Evolutionary conservation across 2,888 invertebrate genomes (phyloP).

Genomic region (Carcina quercana): DNA sequence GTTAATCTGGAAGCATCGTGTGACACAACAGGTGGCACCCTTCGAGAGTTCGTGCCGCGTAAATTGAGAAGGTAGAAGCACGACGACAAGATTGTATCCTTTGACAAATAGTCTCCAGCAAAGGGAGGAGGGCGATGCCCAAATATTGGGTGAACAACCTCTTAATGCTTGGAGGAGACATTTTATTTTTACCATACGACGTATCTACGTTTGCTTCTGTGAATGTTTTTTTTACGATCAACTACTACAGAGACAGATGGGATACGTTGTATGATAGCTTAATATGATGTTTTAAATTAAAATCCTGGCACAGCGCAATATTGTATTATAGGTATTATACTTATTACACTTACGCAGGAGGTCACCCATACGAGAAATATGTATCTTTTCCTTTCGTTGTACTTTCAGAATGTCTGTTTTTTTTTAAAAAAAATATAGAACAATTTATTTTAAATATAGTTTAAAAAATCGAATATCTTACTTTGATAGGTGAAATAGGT

Average conservation of each 20-base stretch:
- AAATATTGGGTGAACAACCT: slow-evolving; percentile 72
- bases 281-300: no score
- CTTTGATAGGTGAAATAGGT: no score
- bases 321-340: slow-evolving; percentile 15
- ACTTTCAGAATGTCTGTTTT: no score
- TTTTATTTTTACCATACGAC: slow-evolving; percentile 66
- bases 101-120: slow-evolving; percentile 53
- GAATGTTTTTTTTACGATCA: slow-evolving; percentile 25
- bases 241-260: no score
- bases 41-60: slow-evolving; percentile 25
- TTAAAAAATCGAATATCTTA: no score
- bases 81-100: slow-evolving; percentile 44
- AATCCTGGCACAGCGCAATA: no score
- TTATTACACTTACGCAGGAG: slow-evolving; percentile 5
- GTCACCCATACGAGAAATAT: no score
- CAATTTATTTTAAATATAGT: no score
- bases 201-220: slow-evolving; percentile 38
- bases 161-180: slow-evolving; percentile 67
- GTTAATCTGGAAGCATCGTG: slow-evolving; percentile 18
- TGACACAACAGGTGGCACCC: slow-evolving; percentile 38
- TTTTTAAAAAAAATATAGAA: no score
- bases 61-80: slow-evolving; percentile 36
- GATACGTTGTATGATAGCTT: no score
- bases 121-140: slow-evolving; percentile 59
- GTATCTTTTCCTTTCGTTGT: no score